These are phyloP conservation scores for Entomobrya multifasciata DNA, from an alignment of 2,888 invertebrate species.

Conservation along the genomic window DNA sequence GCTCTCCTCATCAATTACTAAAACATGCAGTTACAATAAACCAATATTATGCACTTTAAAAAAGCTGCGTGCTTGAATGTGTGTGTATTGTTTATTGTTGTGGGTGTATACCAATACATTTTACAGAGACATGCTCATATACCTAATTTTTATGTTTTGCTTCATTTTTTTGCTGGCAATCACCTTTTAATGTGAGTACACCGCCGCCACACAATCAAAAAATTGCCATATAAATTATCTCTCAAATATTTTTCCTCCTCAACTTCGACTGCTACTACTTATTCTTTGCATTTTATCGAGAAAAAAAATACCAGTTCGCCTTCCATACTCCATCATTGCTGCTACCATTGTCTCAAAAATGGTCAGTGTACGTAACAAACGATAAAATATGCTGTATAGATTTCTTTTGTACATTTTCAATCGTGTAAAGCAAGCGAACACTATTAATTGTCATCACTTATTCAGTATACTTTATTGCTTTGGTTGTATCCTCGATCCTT, in stretches of 20 bases:
- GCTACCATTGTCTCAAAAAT: conserved; percentile 17
- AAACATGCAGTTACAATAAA: conserved; percentile 17
- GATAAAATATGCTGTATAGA: conserved; percentile 28
- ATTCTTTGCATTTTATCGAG: conserved; percentile 15
- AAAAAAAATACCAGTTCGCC: conserved; percentile 64
- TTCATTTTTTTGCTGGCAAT: conserved; percentile 36
- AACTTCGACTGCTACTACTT: conserved; percentile 14
- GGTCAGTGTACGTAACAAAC: conserved; percentile 19
- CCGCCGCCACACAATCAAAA: conserved; percentile 48
- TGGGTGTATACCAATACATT: conserved; percentile 64
- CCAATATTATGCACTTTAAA: too few relatives aligned
- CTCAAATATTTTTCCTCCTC: conserved; percentile 31
- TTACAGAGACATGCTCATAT: background rate
- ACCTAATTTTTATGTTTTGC: conserved; percentile 41
- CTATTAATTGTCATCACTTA: conserved; percentile 70
- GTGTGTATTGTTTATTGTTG: conserved; percentile 40
- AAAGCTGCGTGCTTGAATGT: background rate
- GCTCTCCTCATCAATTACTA: conserved; percentile 23
- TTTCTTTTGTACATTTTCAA: too few relatives aligned
- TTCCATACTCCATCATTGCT: conserved; percentile 43
- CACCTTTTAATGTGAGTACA: conserved; percentile 52
- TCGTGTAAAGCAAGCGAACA: conserved; percentile 31
- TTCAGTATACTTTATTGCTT: conserved; percentile 54
- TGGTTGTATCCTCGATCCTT: conserved; percentile 59
- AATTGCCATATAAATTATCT: conserved; percentile 60